These are phyloP conservation scores for Ophioderma brevispina DNA, from an alignment of 35 echinoderm and acorn worm genomes.

Conservation along the genomic window DNA sequence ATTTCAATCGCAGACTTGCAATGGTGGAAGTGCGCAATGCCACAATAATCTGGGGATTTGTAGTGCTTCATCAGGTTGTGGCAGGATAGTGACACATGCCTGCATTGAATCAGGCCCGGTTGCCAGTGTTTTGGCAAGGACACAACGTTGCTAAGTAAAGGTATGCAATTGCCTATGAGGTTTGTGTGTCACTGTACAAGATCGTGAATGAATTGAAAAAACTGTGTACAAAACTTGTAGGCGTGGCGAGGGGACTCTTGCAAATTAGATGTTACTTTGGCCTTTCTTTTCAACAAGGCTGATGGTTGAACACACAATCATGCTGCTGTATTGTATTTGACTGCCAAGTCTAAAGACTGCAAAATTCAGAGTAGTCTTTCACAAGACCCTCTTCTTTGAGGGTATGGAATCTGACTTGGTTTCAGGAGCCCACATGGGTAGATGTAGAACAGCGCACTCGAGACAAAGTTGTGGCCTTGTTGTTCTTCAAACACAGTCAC, in stretches of 20 bases:
- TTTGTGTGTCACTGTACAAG: neutral
- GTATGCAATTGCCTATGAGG: too few relatives aligned
- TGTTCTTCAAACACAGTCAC: neutral
- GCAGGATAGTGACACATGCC: neutral
- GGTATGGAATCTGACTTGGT: neutral
- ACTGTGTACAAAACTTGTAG: neutral
- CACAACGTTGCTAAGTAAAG: neutral
- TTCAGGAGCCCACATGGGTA: neutral
- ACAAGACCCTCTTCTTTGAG: neutral
- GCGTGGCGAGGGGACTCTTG: neutral
- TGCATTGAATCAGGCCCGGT: neutral
- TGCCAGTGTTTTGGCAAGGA: neutral
- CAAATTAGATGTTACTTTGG: neutral
- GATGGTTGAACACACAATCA: neutral
- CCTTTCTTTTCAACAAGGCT: neutral
- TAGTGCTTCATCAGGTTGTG: neutral
- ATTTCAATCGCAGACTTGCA: neutral
- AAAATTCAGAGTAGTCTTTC: neutral
- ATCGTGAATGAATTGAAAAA: neutral
- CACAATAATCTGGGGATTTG: neutral
- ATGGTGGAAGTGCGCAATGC: neutral
- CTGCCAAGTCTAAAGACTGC: neutral
- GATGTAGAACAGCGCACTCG: neutral
- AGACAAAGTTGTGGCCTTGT: neutral
- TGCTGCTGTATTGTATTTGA: slow-evolving; percentile 6